Conservation (phyloP, 1,140 invertebrate genomes). For the Microplitis mediator region DNA sequence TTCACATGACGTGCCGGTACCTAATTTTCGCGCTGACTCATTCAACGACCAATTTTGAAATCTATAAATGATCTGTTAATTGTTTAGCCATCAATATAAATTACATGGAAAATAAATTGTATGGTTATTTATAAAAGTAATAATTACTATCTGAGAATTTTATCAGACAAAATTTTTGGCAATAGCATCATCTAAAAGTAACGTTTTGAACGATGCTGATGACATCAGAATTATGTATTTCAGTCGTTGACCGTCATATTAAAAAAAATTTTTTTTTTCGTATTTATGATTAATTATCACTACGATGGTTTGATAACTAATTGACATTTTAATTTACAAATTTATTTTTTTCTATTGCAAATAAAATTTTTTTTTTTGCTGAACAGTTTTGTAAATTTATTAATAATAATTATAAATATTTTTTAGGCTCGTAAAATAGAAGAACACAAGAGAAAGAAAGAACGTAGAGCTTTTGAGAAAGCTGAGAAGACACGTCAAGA, state of each 20-base stretch:
- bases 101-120: too few species aligned
- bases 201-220: conserved; percentile 5
- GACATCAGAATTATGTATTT: conserved; percentile 27
- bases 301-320: not conserved
- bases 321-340: not conserved
- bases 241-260: conserved; percentile 17
- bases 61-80: too few species aligned
- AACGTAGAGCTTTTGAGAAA: conserved; percentile 75
- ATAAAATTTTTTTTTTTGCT: not conserved
- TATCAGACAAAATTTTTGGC: not conserved
- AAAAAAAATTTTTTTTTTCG: not conserved
- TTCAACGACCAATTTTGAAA: not conserved
- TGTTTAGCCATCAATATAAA: too few species aligned
- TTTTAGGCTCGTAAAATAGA: conserved; percentile 81
- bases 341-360: not conserved
- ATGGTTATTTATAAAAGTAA: not conserved
- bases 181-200: not conserved
- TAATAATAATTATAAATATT: not conserved
- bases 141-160: not conserved
- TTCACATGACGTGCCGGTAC: not conserved
- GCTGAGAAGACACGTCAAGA: conserved; percentile 71
- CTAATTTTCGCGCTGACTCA: not conserved
- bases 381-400: not conserved
- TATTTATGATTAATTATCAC: not conserved
- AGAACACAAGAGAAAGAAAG: conserved; percentile 80